A percentile compares a stretch with the other conserved stretches of the same genome.
phyloP scores from a whole-genome alignment of 2,888 invertebrate genomes.

The Enchytraeus crypticus region DNA sequence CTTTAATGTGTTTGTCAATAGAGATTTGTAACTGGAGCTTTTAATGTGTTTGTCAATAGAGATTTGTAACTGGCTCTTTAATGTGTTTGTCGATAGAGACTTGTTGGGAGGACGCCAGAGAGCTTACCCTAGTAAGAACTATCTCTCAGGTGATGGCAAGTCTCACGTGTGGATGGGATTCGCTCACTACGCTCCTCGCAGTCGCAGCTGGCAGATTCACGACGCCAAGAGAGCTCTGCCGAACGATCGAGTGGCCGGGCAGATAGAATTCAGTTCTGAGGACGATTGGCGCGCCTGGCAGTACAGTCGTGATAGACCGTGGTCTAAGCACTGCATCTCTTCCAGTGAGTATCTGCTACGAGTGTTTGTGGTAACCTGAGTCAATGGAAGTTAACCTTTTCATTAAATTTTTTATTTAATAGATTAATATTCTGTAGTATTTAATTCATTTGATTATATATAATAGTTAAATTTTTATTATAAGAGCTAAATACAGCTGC shows the following conservation, averaged over 20 bases:
- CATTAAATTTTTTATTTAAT: too few relatives aligned
- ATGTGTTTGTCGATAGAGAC: too few relatives aligned
- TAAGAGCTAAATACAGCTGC: too few relatives aligned
- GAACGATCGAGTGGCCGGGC: conserved; percentile 25
- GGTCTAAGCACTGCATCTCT: conserved; percentile 20
- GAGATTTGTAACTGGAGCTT: too few relatives aligned
- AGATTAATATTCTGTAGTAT: too few relatives aligned
- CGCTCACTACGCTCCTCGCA: conserved; percentile 23
- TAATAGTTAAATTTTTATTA: too few relatives aligned
- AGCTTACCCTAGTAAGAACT: conserved; percentile 26
- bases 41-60: too few relatives aligned
- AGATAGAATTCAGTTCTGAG: conserved; percentile 28
- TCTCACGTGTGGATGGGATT: conserved; percentile 27
- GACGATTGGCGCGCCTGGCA: conserved; percentile 30
- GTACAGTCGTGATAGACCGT: conserved; percentile 24
- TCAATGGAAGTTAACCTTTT: too few relatives aligned
- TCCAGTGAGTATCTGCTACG: not conserved
- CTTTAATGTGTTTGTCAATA: too few relatives aligned
- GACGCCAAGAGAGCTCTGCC: conserved; percentile 27
- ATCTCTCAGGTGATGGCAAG: conserved; percentile 28
- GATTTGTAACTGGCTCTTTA: not conserved
- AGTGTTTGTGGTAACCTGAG: too few relatives aligned
- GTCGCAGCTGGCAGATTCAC: conserved; percentile 24
- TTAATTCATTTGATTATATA: too few relatives aligned
- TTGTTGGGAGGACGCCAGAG: conserved; percentile 21